These are phyloP conservation scores for Pristionchus mayeri DNA, from an alignment of 2,888 invertebrate species.

Conservation along the genomic window DNA sequence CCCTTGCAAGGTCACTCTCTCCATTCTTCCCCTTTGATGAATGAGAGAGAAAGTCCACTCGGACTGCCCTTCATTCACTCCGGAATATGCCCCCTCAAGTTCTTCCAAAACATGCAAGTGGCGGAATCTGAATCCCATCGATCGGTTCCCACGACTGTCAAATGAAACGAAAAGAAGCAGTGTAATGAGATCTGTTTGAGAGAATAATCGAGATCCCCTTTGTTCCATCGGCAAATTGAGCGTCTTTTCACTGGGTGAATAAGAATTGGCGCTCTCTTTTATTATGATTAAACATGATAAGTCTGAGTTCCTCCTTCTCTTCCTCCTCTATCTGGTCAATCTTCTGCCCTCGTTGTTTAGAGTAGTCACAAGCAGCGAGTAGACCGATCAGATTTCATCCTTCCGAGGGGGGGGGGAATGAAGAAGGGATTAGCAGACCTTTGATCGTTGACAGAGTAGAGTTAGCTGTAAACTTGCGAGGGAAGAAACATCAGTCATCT, in stretches of 20 bases:
- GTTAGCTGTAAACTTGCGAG: too few species aligned
- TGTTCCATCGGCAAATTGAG: background rate
- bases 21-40: background rate
- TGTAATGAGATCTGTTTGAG: slow-evolving; percentile 20
- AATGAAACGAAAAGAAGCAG: background rate
- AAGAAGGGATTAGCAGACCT: too few species aligned
- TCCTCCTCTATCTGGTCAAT: too few species aligned
- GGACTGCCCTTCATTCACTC: background rate
- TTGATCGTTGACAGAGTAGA: too few species aligned
- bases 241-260: background rate
- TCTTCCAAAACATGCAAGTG: background rate
- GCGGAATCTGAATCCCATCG: background rate
- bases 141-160: background rate
- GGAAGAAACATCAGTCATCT: slow-evolving; percentile 15
- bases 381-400: background rate
- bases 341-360: slow-evolving; percentile 24
- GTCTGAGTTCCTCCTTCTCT: background rate
- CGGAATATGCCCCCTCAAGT: too few species aligned
- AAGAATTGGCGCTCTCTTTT: background rate
- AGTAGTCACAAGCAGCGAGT: slow-evolving; percentile 29
- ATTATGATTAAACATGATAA: background rate
- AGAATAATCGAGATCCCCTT: background rate
- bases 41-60: slow-evolving; percentile 8
- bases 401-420: too few species aligned
- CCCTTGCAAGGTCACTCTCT: slow-evolving; percentile 30